Evolutionary conservation across 2,113 vertebrate genomes (phyloP), one percentile per base, ranked within the genome.

Genomic region (Ursus arctos): DNA sequence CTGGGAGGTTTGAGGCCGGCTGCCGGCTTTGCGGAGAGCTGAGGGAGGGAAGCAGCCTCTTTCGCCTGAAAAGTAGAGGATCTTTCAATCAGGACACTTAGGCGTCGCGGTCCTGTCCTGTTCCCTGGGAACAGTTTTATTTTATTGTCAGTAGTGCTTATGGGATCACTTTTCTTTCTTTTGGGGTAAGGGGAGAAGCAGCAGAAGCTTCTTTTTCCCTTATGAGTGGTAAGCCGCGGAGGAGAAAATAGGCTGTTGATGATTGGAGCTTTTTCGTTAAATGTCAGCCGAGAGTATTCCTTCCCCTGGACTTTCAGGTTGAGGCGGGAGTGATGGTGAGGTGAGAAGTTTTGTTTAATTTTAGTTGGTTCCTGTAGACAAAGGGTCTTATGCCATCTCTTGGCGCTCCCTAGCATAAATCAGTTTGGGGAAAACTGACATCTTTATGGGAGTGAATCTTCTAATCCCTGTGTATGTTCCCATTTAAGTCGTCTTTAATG

Each of bases 71-170:
- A 33, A 67, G 71, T 18, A 51, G n/a, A 3, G 28, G 16, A 0
- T 31, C 21, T 47, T 40, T 7, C 3, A 2, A 0, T 28, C n/a
- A 1, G 31, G 69, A 22, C 40, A 0, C 40, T 13, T 9, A 2
- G n/a, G 26, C n/a, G 33, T 53, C 93, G 7, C 3, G 43, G 57
- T 0, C 55, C 74, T 22, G 19, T 7, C 53, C 8, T 43, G 18
- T 67, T 65, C 31, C 28, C 33, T 12, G 24, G 72, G 33, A 15
- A 28, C 19, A 11, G 43, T 9, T 49, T 59, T 80, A 26, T 86
- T 53, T 59, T 77, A 18, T 36, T 59, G 57, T 76, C 31, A 9
- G 74, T 16, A 65, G 22, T 63, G 55, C 19, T 84, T 15, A 36
- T 8, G n/a, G 19, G 61, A 7, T 53, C 47, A 21, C 33, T 24